Percentiles rank a stretch among this genome's conserved stretches.
phyloP scores from a whole-genome alignment of 2,797 vertebrate species.

The Sebastes goodei region DNA sequence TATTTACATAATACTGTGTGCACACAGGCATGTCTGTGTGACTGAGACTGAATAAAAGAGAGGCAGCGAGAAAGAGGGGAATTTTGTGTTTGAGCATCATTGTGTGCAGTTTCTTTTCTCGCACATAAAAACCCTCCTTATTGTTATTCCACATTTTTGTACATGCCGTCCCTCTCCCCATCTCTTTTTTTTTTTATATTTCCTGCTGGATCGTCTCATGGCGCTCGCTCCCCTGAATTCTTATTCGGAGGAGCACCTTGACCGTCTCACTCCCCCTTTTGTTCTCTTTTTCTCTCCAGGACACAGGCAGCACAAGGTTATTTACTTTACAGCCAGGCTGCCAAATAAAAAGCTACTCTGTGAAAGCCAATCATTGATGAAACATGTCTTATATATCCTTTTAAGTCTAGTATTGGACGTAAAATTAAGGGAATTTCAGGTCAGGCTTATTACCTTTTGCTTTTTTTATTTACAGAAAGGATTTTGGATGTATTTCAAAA shows the following conservation, averaged over 20 bases:
- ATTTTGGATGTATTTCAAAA: background rate
- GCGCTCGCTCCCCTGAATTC: slow-evolving; percentile 45
- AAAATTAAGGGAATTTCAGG: background rate
- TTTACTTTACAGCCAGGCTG: slow-evolving; percentile 55
- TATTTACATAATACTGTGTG: slow-evolving; percentile 86
- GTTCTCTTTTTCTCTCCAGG: slow-evolving; percentile 46
- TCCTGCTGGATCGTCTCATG: slow-evolving; percentile 59
- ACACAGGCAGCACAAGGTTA: slow-evolving; percentile 55
- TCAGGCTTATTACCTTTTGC: background rate
- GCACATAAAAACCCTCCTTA: slow-evolving; percentile 73
- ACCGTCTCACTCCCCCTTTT: slow-evolving; percentile 57
- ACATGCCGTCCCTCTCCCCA: slow-evolving; percentile 58
- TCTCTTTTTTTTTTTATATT: slow-evolving; percentile 44
- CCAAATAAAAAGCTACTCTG: slow-evolving; percentile 20
- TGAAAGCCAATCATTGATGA: slow-evolving; percentile 26
- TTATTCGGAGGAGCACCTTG: slow-evolving; percentile 66
- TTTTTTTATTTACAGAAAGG: background rate
- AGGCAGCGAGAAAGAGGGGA: slow-evolving; percentile 66
- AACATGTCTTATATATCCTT: slow-evolving; percentile 1
- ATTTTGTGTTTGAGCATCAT: slow-evolving; percentile 76
- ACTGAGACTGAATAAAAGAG: slow-evolving; percentile 76
- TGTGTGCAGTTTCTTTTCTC: slow-evolving; percentile 73
- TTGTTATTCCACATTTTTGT: slow-evolving; percentile 81
- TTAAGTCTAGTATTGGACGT: background rate
- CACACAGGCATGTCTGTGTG: slow-evolving; percentile 77